Conservation (phyloP, 2,797 vertebrate genomes). For the Prionace glauca region DNA sequence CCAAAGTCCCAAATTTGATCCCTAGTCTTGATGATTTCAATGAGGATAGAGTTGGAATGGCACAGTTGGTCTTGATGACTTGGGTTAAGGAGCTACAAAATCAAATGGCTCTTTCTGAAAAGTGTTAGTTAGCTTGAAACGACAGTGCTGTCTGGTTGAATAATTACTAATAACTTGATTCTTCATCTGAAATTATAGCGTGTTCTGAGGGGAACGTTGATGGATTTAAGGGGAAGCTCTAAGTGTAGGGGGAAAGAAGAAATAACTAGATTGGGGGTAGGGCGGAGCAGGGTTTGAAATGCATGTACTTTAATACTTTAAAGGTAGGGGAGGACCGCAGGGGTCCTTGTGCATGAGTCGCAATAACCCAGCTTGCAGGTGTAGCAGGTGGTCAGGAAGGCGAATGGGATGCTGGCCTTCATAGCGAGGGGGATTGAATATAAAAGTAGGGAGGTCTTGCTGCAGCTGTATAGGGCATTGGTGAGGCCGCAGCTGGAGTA, state of each 20-base stretch:
- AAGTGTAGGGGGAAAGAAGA: neutral
- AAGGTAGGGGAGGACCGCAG: too few species aligned
- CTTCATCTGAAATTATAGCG: too few species aligned
- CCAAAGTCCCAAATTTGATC: neutral
- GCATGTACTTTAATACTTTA: too few species aligned
- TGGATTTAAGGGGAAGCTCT: neutral
- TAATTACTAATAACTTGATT: neutral
- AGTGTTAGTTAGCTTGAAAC: neutral
- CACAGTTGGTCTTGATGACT: neutral
- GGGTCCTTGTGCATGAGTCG: too few species aligned
- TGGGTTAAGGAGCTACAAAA: neutral
- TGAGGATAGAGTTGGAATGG: neutral
- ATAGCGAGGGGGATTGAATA: too few species aligned
- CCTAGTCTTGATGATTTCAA: neutral
- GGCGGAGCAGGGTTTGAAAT: too few species aligned
- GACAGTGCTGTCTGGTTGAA: neutral
- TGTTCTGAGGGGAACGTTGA: neutral
- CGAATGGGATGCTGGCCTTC: too few species aligned
- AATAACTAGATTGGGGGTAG: neutral
- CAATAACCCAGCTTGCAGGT: too few species aligned
- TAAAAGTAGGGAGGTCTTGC: too few species aligned
- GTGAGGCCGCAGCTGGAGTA: too few species aligned
- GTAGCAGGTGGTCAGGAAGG: too few species aligned
- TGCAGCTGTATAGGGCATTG: too few species aligned
- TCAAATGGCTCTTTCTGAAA: neutral